phyloP scores from a whole-genome alignment of 2,888 invertebrate species.

The Beris chalybata region DNA sequence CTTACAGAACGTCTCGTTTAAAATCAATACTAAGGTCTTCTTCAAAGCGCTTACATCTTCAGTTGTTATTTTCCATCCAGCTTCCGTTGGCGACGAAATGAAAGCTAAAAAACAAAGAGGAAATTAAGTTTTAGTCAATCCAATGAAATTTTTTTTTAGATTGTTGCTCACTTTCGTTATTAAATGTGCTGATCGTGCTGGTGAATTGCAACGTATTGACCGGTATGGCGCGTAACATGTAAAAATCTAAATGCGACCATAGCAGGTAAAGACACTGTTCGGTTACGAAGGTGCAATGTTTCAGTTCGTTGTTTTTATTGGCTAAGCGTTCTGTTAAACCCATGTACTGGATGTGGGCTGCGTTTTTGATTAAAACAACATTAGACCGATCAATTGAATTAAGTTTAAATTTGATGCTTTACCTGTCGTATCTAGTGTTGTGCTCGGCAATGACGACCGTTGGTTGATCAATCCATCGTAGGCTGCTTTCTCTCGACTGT shows the following conservation, averaged over 20 bases:
- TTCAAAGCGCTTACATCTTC: slow-evolving; percentile 69
- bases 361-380: slow-evolving; percentile 39
- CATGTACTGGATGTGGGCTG: slow-evolving; percentile 52
- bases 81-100: slow-evolving; percentile 56
- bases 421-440: slow-evolving; percentile 57
- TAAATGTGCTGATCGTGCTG: slow-evolving; percentile 38
- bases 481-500: slow-evolving; percentile 59
- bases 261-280: slow-evolving; percentile 74
- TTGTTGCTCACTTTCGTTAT: slow-evolving; percentile 31
- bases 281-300: slow-evolving; percentile 66
- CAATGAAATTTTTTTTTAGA: background rate
- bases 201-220: slow-evolving; percentile 47
- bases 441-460: slow-evolving; percentile 58
- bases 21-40: slow-evolving; percentile 70
- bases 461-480: slow-evolving; percentile 59
- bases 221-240: slow-evolving; percentile 66
- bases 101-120: slow-evolving; percentile 47
- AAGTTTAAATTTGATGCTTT: slow-evolving; percentile 2
- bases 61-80: slow-evolving; percentile 62
- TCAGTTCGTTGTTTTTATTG: slow-evolving; percentile 64
- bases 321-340: slow-evolving; percentile 59
- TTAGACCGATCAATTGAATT: background rate
- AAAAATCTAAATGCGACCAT: slow-evolving; percentile 76
- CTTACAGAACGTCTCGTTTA: slow-evolving; percentile 78
- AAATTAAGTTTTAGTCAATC: background rate